Evolutionary conservation across 2,113 vertebrate species (phyloP).

Genomic region (Pogonocichla stellata): DNA sequence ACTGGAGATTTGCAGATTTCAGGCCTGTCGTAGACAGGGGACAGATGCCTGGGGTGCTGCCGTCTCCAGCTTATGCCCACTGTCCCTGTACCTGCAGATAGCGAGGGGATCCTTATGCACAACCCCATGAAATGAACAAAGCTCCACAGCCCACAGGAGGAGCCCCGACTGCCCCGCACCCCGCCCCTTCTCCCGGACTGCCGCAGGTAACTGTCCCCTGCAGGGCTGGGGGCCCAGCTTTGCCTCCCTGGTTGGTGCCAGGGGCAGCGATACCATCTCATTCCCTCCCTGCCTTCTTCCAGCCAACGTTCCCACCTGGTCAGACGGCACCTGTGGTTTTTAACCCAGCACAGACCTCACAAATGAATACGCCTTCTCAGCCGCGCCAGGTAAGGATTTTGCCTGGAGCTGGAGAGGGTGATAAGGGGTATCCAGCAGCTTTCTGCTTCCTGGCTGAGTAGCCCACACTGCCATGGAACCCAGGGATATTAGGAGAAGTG

Average conservation of each 20-base stretch:
- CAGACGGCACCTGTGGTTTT: conserved; percentile 90
- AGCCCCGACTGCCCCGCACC: conserved; percentile 91
- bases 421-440: background rate
- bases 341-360: conserved; percentile 88
- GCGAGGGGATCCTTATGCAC: conserved; percentile 89
- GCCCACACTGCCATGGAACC: rapidly evolving
- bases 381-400: conserved; percentile 87
- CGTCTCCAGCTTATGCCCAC: rapidly evolving
- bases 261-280: background rate
- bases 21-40: rapidly evolving
- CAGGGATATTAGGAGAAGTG: background rate
- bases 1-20: background rate
- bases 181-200: conserved; percentile 92
- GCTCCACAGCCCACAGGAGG: conserved; percentile 96
- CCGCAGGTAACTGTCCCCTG: conserved; percentile 81
- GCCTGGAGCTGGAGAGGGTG: rapidly evolving
- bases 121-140: conserved; percentile 99
- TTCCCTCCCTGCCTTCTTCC: conserved; percentile 34
- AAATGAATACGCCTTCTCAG: conserved; percentile 96
- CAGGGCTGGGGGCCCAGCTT: background rate
- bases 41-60: background rate
- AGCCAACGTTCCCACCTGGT: conserved; percentile 89
- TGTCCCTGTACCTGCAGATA: conserved; percentile 68
- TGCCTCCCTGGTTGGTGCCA: rapidly evolving
- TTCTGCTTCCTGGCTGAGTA: background rate